A percentile compares a stretch with the other conserved stretches of the same genome.
phyloP scores from a whole-genome alignment of 2,113 vertebrate genomes.

The Rattus rattus region DNA sequence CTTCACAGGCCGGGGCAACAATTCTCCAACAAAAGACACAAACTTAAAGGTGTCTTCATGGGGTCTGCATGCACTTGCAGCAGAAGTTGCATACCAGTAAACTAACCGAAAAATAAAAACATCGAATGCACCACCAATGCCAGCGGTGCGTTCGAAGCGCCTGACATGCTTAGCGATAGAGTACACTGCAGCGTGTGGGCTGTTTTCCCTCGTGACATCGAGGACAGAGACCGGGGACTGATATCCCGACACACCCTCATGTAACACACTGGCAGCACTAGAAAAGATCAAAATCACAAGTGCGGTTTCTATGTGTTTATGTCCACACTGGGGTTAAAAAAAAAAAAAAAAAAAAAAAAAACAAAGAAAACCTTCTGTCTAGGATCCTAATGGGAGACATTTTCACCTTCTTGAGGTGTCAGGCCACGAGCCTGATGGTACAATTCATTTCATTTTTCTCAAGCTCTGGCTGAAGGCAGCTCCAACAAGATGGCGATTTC shows the following conservation, averaged over 20 bases:
- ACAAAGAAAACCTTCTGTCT: neutral
- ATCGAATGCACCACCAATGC: neutral
- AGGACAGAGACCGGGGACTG: neutral
- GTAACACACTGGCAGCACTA: neutral
- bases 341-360: neutral
- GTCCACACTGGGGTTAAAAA: neutral
- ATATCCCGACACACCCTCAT: neutral
- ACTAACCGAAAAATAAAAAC: neutral
- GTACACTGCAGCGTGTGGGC: neutral
- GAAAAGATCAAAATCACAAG: neutral
- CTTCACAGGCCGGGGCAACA: neutral
- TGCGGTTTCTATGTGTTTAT: neutral
- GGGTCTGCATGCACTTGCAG: neutral
- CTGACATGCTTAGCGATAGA: neutral
- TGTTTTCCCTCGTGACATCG: neutral
- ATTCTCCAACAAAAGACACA: neutral
- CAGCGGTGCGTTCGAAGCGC: no score
- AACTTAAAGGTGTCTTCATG: neutral
- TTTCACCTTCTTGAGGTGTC: neutral
- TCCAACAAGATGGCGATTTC: neutral
- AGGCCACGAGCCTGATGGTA: neutral
- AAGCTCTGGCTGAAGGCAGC: neutral
- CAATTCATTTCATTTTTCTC: neutral
- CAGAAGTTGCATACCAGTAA: neutral
- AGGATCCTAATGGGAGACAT: neutral